These are phyloP conservation scores for Trachymyrmex cornetzi DNA, from an alignment of 1,140 invertebrate species.

Conservation along the genomic window DNA sequence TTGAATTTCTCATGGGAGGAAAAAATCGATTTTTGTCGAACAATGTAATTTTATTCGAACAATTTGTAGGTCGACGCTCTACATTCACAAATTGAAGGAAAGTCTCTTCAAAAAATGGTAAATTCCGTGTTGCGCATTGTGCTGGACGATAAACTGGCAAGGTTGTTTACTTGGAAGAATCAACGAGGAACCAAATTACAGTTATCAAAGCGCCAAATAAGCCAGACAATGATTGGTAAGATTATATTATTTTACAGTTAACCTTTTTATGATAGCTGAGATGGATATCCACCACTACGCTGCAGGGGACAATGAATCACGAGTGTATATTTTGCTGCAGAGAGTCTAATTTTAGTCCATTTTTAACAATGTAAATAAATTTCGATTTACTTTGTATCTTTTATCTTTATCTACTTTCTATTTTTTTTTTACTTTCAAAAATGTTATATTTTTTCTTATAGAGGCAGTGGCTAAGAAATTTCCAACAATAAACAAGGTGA, in stretches of 20 bases:
- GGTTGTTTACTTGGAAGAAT: background rate
- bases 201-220: slow-evolving; percentile 9
- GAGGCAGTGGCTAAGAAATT: slow-evolving; percentile 8
- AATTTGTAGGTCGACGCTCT: no score
- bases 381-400: background rate
- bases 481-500: background rate
- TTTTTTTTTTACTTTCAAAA: background rate
- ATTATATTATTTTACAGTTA: slow-evolving; percentile 4
- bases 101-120: no score
- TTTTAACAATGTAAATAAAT: background rate
- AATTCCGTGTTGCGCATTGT: background rate
- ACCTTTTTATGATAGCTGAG: background rate
- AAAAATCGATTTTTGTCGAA: no score
- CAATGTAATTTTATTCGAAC: no score
- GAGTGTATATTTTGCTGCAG: background rate
- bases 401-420: background rate
- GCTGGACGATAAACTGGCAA: background rate
- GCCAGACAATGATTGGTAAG: slow-evolving; percentile 8
- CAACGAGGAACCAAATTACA: slow-evolving; percentile 13
- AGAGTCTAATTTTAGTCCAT: background rate
- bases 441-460: slow-evolving; percentile 10
- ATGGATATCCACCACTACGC: background rate
- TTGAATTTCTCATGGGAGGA: no score
- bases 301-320: background rate
- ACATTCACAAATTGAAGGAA: no score